These are phyloP conservation scores for Hermaeophaga mercurialis DNA, from an alignment of 2,888 invertebrate species.

Conservation along the genomic window DNA sequence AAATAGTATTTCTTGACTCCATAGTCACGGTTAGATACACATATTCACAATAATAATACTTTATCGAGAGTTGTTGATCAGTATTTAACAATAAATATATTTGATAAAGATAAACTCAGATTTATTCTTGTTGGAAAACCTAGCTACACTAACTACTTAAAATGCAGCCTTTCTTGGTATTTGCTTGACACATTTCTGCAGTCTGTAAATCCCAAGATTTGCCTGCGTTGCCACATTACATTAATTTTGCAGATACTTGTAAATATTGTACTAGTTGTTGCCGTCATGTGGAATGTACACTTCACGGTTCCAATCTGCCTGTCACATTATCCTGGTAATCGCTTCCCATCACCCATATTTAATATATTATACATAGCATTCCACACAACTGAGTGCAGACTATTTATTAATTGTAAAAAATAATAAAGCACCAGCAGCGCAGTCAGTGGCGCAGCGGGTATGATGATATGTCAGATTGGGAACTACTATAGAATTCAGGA, in stretches of 20 bases:
- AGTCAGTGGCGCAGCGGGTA: slow-evolving; percentile 49
- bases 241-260: slow-evolving; percentile 40
- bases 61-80: too few species aligned
- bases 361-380: slow-evolving; percentile 45
- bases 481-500: slow-evolving; percentile 56
- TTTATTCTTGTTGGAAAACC: neutral
- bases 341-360: slow-evolving; percentile 41
- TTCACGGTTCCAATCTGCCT: slow-evolving; percentile 69
- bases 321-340: slow-evolving; percentile 41
- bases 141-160: neutral
- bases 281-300: slow-evolving; percentile 66
- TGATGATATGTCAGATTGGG: slow-evolving; percentile 70
- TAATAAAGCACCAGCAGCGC: slow-evolving; percentile 36
- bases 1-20: too few species aligned
- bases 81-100: too few species aligned
- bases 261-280: slow-evolving; percentile 52
- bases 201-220: neutral
- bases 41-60: too few species aligned
- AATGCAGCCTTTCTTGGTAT: neutral
- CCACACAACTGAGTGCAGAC: slow-evolving; percentile 47
- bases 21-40: too few species aligned
- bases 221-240: neutral
- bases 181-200: too few species aligned
- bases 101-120: neutral
- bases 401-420: slow-evolving; percentile 25